phyloP scores from a whole-genome alignment of 2,797 vertebrate genomes.

The Nannoperca obscura region DNA sequence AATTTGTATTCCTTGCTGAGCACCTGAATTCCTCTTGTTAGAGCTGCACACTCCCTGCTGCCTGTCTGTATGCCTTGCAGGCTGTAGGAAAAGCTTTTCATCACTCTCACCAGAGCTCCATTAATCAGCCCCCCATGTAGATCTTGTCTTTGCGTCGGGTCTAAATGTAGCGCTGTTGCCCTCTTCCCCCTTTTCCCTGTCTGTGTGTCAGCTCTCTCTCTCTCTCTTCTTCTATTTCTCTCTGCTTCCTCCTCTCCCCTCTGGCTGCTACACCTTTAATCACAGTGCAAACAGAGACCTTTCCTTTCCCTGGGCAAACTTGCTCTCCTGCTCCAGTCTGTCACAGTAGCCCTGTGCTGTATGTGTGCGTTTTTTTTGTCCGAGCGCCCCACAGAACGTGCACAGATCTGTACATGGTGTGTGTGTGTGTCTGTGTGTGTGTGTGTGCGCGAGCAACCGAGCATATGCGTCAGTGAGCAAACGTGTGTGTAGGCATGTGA shows the following conservation, averaged over 20 bases:
- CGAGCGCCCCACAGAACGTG: constrained; percentile 33
- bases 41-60: constrained; percentile 33
- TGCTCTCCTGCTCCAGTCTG: constrained; percentile 54
- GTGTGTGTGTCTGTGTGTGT: constrained; percentile 26
- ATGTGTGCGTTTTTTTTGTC: constrained; percentile 1
- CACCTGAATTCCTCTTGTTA: constrained; percentile 40
- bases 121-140: constrained; percentile 51
- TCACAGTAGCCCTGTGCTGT: constrained; percentile 28
- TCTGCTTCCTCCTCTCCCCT: constrained; percentile 43
- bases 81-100: constrained; percentile 42
- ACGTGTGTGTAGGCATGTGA: constrained; percentile 41
- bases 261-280: constrained; percentile 66
- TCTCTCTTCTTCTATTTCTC: constrained; percentile 48
- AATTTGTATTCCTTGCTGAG: constrained; percentile 5
- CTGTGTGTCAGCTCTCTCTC: constrained; percentile 14
- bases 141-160: constrained; percentile 56
- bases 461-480: constrained; percentile 37
- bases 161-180: constrained; percentile 71
- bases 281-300: constrained; percentile 59
- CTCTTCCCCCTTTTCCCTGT: constrained; percentile 32
- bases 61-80: constrained; percentile 30
- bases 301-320: constrained; percentile 49
- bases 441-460: constrained; percentile 10
- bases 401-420: constrained; percentile 20
- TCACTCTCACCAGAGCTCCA: constrained; percentile 56